Evolutionary conservation across 2,113 vertebrate genomes (phyloP).

Genomic region (Danionella cerebrum): DNA sequence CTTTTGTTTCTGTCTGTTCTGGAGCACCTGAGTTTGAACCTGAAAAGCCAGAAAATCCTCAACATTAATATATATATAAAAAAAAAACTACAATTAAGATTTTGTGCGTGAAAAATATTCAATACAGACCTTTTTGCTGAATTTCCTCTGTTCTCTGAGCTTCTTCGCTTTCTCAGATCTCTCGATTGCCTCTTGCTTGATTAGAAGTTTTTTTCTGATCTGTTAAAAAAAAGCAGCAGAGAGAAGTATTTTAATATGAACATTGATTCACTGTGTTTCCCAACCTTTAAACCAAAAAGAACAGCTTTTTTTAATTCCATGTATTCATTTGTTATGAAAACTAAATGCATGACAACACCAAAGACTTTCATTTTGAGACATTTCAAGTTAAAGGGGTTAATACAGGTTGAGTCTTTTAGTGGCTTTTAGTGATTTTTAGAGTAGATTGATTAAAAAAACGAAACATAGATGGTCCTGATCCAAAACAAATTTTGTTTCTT

Average conservation of each 20-base stretch:
- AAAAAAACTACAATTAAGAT: background rate
- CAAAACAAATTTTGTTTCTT: no score
- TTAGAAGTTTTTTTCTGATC: constrained; percentile 86
- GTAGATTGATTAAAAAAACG: no score
- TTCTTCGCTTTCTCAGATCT: constrained; percentile 93
- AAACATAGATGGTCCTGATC: no score
- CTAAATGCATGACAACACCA: no score
- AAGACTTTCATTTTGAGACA: no score
- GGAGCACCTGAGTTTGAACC: constrained; percentile 91
- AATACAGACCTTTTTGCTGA: constrained; percentile 84
- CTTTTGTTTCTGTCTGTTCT: constrained; percentile 92
- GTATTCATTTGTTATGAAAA: no score
- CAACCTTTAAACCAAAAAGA: no score
- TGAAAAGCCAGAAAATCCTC: constrained; percentile 55
- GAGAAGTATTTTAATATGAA: background rate
- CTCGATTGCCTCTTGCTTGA: constrained; percentile 82
- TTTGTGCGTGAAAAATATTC: background rate
- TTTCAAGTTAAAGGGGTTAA: no score
- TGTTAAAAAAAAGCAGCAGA: constrained; percentile 24
- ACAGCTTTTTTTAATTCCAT: no score
- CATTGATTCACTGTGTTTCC: no score
- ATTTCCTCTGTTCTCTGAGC: constrained; percentile 89
- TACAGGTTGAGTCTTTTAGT: no score
- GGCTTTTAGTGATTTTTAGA: no score
- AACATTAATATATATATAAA: background rate